Conservation (phyloP, 2,797 vertebrate species). For the Rhadinocentrus ornatus region DNA sequence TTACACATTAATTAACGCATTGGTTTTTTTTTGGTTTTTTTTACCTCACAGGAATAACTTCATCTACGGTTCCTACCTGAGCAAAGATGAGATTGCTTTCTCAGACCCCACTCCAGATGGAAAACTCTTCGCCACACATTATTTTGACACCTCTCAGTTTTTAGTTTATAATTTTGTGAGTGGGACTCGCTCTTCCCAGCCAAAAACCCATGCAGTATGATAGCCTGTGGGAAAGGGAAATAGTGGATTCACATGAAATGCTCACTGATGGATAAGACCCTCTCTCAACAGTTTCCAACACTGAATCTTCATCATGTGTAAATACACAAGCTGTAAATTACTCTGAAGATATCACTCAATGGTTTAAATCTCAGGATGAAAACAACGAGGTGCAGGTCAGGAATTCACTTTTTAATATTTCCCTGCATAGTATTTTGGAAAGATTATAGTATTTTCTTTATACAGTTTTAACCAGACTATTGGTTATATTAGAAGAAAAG, state of each 20-base stretch:
- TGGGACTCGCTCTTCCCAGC: slow-evolving; percentile 71
- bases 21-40: neutral
- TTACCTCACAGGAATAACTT: slow-evolving; percentile 92
- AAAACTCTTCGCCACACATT: slow-evolving; percentile 96
- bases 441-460: slow-evolving; percentile 78
- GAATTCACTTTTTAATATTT: slow-evolving; percentile 77
- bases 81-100: slow-evolving; percentile 98
- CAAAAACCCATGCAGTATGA: slow-evolving; percentile 71
- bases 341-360: slow-evolving; percentile 60
- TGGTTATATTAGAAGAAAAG: slow-evolving; percentile 71
- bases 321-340: slow-evolving; percentile 57
- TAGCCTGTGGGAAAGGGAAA: slow-evolving; percentile 28
- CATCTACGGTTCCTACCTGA: slow-evolving; percentile 96
- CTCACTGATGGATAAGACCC: slow-evolving; percentile 31
- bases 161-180: slow-evolving; percentile 99
- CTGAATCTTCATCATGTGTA: slow-evolving; percentile 43
- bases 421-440: slow-evolving; percentile 76
- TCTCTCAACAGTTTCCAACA: slow-evolving; percentile 38
- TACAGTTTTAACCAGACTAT: slow-evolving; percentile 69
- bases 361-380: slow-evolving; percentile 85
- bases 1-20: neutral
- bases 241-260: slow-evolving; percentile 26
- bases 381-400: slow-evolving; percentile 73
- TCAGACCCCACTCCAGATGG: slow-evolving; percentile 98
- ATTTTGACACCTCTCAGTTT: slow-evolving; percentile 97